Base-by-base conservation (phyloP, 1,140 invertebrate genomes). In the Aphelenchoides fujianensis region DNA sequence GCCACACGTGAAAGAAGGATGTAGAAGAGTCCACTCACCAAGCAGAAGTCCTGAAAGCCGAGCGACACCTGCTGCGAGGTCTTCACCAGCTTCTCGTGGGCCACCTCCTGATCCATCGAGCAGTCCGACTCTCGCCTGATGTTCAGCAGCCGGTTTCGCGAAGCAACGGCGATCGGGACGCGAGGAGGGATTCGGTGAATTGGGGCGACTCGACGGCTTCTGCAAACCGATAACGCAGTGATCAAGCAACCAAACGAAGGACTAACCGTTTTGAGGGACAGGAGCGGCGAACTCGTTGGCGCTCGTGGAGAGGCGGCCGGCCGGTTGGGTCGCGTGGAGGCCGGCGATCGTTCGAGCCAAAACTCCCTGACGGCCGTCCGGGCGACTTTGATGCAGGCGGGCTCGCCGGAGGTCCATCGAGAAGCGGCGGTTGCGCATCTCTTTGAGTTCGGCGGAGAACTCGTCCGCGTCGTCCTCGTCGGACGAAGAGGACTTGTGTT, bases 41-140 rank as follows among this genome's bases (percentile, higher is more conserved):
- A 31, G 57, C 74, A 80, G 55, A 78, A 78, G 28, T 80, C 77
- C 48, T 78, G 77, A 36, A 78, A 78, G 1, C 69, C 74, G 1
- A 72, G 57, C 9, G 76, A 79, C 5, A 78, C 76, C 73, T 81
- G 74, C 27, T 78, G 74, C 7, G 76, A 36, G 23, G 74, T 70
- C 28, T 78, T 80, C 16, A 78, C 61, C 28, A 78, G 30, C 36
- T 70, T 75, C 52, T 78, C 76, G 64, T 78, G 76, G 2, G 78
- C 79, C 3, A 78, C 74, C 37, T 78, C 76, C 52, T 63, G 69
- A 37, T 78, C 79, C 16, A 27, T 31, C 55, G 37, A 67, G 52
- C 76, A 78, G 69, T 78, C 76, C n/a, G 76, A 78, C 53, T 78
- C 76, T 9, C 76, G 77, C 52, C 76, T 34, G 28, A 78, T 78